Evolutionary conservation across 2,888 invertebrate genomes (phyloP).

Genomic region (Trichogramma evanescens): DNA sequence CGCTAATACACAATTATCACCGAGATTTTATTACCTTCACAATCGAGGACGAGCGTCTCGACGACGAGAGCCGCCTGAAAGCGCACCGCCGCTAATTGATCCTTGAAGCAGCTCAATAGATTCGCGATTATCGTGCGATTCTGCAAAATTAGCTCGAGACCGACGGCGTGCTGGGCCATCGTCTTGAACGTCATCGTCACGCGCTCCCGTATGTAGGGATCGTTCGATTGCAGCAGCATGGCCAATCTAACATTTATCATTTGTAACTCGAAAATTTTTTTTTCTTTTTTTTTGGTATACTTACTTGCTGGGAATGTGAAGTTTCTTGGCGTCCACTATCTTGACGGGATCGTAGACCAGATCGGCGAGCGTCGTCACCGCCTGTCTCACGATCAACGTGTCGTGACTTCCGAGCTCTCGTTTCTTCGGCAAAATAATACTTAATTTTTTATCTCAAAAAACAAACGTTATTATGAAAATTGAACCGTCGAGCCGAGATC

Average conservation of each 20-base stretch:
- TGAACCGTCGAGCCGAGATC: background rate
- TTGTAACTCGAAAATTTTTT: background rate
- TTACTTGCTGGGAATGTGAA: slow-evolving; percentile 45
- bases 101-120: slow-evolving; percentile 38
- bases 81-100: slow-evolving; percentile 40
- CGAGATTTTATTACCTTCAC: background rate
- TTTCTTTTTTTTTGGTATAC: background rate
- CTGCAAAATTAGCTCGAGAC: slow-evolving; percentile 43
- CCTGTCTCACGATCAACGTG: slow-evolving; percentile 38
- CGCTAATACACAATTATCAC: no score
- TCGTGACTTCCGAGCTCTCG: slow-evolving; percentile 44
- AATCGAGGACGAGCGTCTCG: slow-evolving; percentile 37
- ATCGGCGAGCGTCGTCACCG: slow-evolving; percentile 47
- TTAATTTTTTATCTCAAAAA: slow-evolving; percentile 24
- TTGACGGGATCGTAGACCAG: slow-evolving; percentile 48
- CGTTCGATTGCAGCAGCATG: slow-evolving; percentile 35
- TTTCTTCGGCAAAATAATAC: slow-evolving; percentile 26
- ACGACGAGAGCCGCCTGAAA: slow-evolving; percentile 43
- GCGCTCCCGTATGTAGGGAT: slow-evolving; percentile 44
- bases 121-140: slow-evolving; percentile 39
- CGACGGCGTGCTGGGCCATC: slow-evolving; percentile 42
- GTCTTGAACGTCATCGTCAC: slow-evolving; percentile 40
- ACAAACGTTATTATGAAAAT: slow-evolving; percentile 3
- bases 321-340: slow-evolving; percentile 44
- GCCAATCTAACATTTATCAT: slow-evolving; percentile 34